Evolutionary conservation across 1,140 invertebrate genomes (phyloP).

Genomic region (Cotesia typhae): DNA sequence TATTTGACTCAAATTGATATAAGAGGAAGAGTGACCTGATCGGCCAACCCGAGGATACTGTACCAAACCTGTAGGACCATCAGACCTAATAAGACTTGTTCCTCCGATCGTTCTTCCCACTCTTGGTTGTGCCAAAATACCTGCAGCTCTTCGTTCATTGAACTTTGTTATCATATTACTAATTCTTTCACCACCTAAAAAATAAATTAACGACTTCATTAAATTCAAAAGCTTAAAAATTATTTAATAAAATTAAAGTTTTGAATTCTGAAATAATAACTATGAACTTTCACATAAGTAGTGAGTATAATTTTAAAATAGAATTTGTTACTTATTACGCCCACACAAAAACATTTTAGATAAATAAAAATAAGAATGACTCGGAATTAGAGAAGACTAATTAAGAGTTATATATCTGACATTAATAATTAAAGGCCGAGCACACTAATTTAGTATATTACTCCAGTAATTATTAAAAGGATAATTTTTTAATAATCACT

Average conservation of each 20-base stretch:
- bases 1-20: slow-evolving; percentile 4
- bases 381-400: slow-evolving; percentile 4
- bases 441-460: too few relatives aligned
- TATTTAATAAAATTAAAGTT: too few relatives aligned
- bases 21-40: slow-evolving; percentile 16
- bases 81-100: slow-evolving; percentile 32
- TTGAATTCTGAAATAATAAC: too few relatives aligned
- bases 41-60: slow-evolving; percentile 38
- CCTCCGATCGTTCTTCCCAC: slow-evolving; percentile 42
- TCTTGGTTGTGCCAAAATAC: slow-evolving; percentile 48
- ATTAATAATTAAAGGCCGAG: background rate
- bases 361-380: background rate
- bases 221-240: background rate
- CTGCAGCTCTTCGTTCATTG: slow-evolving; percentile 45
- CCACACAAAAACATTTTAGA: too few relatives aligned
- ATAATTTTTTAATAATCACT: too few relatives aligned
- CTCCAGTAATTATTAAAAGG: too few relatives aligned
- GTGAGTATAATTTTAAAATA: background rate
- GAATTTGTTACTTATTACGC: background rate
- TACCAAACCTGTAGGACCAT: slow-evolving; percentile 35
- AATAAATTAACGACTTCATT: slow-evolving; percentile 13
- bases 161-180: slow-evolving; percentile 34
- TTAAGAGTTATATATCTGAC: slow-evolving; percentile 5
- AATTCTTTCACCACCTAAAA: slow-evolving; percentile 45
- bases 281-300: too few relatives aligned